Conservation (phyloP, 2,888 invertebrate genomes). For the Parnassius apollo region DNA sequence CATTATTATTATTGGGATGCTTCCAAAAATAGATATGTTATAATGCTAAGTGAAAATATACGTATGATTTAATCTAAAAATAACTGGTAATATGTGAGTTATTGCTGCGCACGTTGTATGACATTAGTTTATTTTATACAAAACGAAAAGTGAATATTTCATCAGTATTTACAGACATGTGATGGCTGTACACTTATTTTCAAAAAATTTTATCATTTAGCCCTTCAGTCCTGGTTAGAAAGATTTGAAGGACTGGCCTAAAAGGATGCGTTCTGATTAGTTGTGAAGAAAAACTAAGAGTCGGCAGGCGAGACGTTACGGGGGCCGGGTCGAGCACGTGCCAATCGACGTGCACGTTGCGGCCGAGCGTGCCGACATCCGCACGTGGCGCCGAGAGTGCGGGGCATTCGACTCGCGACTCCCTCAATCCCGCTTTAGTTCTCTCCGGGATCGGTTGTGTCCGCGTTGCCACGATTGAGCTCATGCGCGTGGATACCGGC, state of each 20-base stretch:
- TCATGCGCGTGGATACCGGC: slow-evolving; percentile 48
- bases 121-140: too few species aligned
- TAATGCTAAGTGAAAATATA: too few species aligned
- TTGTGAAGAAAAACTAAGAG: background rate
- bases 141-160: too few species aligned
- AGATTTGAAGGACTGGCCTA: background rate
- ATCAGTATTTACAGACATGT: too few species aligned
- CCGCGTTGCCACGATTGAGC: slow-evolving; percentile 52
- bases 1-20: too few species aligned
- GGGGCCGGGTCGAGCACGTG: slow-evolving; percentile 41
- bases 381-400: slow-evolving; percentile 46
- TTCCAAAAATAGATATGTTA: too few species aligned
- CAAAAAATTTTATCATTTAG: too few species aligned
- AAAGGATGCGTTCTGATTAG: slow-evolving; percentile 5
- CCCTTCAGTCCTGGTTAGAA: too few species aligned
- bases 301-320: slow-evolving; percentile 24
- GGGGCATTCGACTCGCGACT: slow-evolving; percentile 5
- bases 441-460: slow-evolving; percentile 68
- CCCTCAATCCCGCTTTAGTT: slow-evolving; percentile 68
- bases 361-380: slow-evolving; percentile 63
- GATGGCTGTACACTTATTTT: too few species aligned
- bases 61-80: too few species aligned
- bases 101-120: too few species aligned
- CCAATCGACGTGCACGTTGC: slow-evolving; percentile 48
- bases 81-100: too few species aligned